Evolutionary conservation across 1,140 invertebrate genomes (phyloP).

Genomic region (Caenorhabditis briggsae): DNA sequence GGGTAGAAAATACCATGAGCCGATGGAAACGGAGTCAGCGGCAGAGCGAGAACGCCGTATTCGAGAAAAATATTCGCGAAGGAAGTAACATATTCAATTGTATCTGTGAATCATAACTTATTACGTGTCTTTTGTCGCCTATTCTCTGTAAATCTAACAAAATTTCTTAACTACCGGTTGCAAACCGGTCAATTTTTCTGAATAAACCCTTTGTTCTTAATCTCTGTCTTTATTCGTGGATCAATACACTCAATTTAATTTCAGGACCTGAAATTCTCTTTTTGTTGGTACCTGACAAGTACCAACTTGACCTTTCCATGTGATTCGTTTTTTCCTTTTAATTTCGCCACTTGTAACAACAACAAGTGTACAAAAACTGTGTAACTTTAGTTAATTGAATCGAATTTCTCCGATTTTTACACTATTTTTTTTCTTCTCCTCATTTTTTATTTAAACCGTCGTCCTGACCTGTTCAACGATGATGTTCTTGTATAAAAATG

Average conservation of each 20-base stretch:
- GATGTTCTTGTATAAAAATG: conserved; percentile 1
- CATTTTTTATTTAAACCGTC: not conserved
- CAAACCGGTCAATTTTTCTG: not conserved
- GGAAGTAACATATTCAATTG: not conserved
- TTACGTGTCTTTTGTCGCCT: not conserved
- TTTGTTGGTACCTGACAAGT: not conserved
- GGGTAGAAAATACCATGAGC: not conserved
- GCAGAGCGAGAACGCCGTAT: conserved; percentile 27
- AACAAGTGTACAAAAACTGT: conserved; percentile 25
- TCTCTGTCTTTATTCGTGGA: not conserved
- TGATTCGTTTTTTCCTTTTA: not conserved
- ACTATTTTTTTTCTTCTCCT: not conserved
- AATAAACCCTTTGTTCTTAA: not conserved
- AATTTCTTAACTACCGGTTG: not conserved
- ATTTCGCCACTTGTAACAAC: conserved; percentile 5
- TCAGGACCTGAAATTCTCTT: not conserved
- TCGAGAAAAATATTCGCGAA: conserved; percentile 32
- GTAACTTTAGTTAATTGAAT: not conserved
- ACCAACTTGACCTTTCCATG: conserved; percentile 32
- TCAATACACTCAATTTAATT: not conserved
- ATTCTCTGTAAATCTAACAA: not conserved
- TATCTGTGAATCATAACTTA: not conserved
- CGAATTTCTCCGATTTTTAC: conserved; percentile 29
- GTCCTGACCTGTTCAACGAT: not conserved
- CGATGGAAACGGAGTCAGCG: not conserved